phyloP scores from a whole-genome alignment of 2,797 vertebrate species.

The Enteromius radiatus region DNA sequence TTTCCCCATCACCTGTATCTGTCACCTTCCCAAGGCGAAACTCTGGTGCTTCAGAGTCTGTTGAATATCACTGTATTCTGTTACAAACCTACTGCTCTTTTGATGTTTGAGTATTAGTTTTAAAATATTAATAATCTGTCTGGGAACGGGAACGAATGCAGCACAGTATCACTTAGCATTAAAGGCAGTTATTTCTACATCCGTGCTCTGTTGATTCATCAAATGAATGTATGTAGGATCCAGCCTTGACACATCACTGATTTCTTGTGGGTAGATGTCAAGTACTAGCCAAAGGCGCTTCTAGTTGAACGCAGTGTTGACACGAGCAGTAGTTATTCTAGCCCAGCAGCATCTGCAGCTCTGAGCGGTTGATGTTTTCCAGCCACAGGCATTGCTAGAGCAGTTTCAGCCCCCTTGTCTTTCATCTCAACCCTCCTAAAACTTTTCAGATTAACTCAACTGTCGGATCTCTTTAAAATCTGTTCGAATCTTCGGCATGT shows the following conservation, averaged over 20 bases:
- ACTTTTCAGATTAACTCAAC: background rate
- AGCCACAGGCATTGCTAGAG: conserved; percentile 1
- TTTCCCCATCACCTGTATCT: background rate
- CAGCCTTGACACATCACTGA: conserved; percentile 14
- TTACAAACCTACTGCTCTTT: conserved; percentile 23
- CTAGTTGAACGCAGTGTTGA: conserved; percentile 37
- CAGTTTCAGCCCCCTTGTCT: background rate
- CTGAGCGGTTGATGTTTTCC: conserved; percentile 4
- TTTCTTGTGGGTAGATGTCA: conserved; percentile 51
- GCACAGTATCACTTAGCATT: conserved; percentile 31
- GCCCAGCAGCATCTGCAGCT: conserved; percentile 38
- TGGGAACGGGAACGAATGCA: conserved; percentile 33
- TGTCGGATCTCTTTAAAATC: background rate
- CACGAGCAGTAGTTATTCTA: conserved; percentile 28
- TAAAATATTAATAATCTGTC: conserved; percentile 25
- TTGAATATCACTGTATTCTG: background rate
- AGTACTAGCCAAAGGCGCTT: conserved; percentile 42
- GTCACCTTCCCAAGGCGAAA: background rate
- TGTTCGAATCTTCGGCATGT: background rate
- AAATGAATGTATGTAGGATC: conserved; percentile 37
- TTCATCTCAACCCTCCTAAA: conserved; percentile 2
- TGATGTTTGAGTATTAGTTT: conserved; percentile 27
- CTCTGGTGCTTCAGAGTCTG: conserved; percentile 10
- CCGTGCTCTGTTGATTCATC: conserved; percentile 20
- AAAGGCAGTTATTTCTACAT: conserved; percentile 41